Conservation (phyloP, 2,888 invertebrate genomes). For the Heliconius ismenius region DNA sequence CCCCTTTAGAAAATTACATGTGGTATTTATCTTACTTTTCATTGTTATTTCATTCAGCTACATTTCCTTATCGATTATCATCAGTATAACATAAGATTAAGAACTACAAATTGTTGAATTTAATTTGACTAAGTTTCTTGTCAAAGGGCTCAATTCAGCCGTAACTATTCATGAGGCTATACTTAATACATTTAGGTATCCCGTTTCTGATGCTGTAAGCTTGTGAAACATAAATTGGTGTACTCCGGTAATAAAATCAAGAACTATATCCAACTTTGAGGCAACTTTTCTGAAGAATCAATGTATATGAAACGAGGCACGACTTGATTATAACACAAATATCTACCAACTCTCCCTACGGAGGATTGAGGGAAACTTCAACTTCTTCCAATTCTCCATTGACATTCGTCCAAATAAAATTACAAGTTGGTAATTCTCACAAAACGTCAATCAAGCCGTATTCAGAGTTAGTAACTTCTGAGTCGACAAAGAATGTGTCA, state of each 20-base stretch:
- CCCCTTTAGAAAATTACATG: too few relatives aligned
- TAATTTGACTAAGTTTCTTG: neutral
- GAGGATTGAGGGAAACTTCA: constrained; percentile 32
- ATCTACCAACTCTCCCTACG: constrained; percentile 19
- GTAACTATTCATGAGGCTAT: constrained; percentile 22
- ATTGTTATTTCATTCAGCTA: neutral
- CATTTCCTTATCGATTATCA: neutral
- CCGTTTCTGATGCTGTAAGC: constrained; percentile 44
- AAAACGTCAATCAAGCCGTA: constrained; percentile 46
- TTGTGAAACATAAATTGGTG: constrained; percentile 28
- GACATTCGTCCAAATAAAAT: constrained; percentile 43
- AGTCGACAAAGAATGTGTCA: constrained; percentile 47
- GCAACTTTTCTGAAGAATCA: constrained; percentile 31
- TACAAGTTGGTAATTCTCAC: constrained; percentile 40
- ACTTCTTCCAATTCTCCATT: constrained; percentile 36
- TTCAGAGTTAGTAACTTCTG: constrained; percentile 42
- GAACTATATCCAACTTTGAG: constrained; percentile 26
- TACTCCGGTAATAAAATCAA: constrained; percentile 35
- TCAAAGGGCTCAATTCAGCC: constrained; percentile 17
- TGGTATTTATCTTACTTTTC: neutral
- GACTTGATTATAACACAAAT: constrained; percentile 32
- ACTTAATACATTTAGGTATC: constrained; percentile 19
- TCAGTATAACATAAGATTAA: neutral
- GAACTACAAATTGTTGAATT: neutral
- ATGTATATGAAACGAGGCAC: constrained; percentile 30